Base-by-base conservation (phyloP, 2,113 vertebrate species). In the Anguilla rostrata region DNA sequence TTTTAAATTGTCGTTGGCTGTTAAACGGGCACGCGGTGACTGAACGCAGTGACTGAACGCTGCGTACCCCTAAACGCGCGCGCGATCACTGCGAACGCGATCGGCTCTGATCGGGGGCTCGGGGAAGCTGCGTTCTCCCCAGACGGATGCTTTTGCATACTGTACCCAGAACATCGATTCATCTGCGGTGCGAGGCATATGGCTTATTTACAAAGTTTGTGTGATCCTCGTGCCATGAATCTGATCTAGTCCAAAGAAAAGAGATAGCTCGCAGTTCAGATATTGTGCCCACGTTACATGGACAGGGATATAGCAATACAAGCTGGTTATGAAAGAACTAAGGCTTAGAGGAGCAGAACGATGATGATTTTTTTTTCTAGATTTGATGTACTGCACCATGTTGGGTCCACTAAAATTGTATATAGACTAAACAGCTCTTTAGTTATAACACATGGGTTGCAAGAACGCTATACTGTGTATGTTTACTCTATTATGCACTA, bases 171-270 rank as follows among this genome's bases (percentile, higher is more conserved):
- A 75, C 34, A 75, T 75, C n/a, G 71, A 34, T 75, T 29, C n/a
- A 29, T 75, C 71, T 75, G 26, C 2, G 29, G 78, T 14, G 39
- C 39, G 5, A 8, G 78, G 18, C 34, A 40, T 41, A 41, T 80
- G 78, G 6, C 39, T 80, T 81, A 81, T 86, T 81, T 81, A 86
- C 46, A 86, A 75, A 79, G 20, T 85, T 78, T 53, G 49, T 53
- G 53, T 15, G 57, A 66, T 86, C 85, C 85, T 46, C 66, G 85
- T 86, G 79, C 78, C 57, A 34, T n/a, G 57, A 86, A 82, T 82
- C 85, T 86, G 85, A 86, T 86, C 78, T 81, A 86, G 82, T 82
- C 79, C 85, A 63, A 63, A 56, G 85, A 82, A 81, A 86, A 46
- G 75, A 49, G 53, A 60, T 56, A n/a, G 78, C 79, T 63, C 79